Conservation (phyloP, 2,888 invertebrate species). For the Plebejus argus region DNA sequence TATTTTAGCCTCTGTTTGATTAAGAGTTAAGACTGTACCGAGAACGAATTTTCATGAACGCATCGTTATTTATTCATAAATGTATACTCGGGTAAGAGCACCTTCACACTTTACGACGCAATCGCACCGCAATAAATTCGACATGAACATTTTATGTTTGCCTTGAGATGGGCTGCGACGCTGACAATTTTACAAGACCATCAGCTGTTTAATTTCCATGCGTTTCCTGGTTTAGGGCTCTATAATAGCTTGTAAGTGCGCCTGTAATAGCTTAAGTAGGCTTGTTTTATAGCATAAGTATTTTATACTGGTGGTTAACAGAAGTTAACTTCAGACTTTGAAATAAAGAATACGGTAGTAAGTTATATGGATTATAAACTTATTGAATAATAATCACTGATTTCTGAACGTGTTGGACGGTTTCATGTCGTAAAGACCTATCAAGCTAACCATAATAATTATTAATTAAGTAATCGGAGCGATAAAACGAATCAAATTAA, state of each 20-base stretch:
- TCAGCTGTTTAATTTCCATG: neutral
- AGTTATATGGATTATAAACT: neutral
- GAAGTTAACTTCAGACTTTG: neutral
- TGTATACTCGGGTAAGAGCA: conserved; percentile 13
- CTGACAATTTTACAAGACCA: conserved; percentile 5
- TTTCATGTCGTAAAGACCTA: too few relatives aligned
- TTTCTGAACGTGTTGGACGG: too few relatives aligned
- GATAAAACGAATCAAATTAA: too few relatives aligned
- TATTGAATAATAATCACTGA: neutral
- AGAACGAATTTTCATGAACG: conserved; percentile 24
- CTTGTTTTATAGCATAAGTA: neutral
- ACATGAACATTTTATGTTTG: conserved; percentile 19
- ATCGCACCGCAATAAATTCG: conserved; percentile 21
- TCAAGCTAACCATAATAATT: too few relatives aligned
- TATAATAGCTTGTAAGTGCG: neutral
- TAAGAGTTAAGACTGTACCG: conserved; percentile 27
- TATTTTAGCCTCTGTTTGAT: conserved; percentile 4
- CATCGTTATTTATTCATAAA: conserved; percentile 28
- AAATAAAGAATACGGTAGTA: neutral
- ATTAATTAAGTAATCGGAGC: too few relatives aligned
- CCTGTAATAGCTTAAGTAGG: neutral
- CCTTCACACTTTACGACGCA: conserved; percentile 24
- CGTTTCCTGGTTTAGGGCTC: neutral
- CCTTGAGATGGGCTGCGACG: neutral
- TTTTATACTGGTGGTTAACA: neutral